A percentile compares a stretch with the other conserved stretches of the same genome.
Evolutionary conservation across 2,797 vertebrate genomes (phyloP).

Genomic region (Hyperoplus lanceolatus): DNA sequence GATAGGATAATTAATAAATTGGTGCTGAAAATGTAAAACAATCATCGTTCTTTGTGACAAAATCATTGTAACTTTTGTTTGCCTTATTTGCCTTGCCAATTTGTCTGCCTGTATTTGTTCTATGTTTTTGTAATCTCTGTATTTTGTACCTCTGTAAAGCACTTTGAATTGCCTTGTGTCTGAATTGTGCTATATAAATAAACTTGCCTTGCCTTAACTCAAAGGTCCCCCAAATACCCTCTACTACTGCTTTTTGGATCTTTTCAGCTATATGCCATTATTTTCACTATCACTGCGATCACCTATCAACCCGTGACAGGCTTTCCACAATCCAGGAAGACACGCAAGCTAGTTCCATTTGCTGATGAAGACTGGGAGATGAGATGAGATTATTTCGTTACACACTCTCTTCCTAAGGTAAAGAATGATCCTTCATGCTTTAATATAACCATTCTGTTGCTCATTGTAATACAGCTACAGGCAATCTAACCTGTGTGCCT

Average conservation of each 20-base stretch:
- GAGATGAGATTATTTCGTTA: background rate
- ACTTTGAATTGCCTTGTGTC: no score
- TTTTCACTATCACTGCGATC: background rate
- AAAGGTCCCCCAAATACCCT: background rate
- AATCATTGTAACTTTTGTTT: no score
- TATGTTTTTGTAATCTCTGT: no score
- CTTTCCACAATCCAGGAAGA: background rate
- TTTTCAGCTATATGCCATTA: background rate
- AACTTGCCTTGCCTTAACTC: background rate
- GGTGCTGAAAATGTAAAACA: background rate
- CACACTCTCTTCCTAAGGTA: background rate
- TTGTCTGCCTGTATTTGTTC: no score
- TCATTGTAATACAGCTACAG: background rate
- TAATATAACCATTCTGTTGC: background rate
- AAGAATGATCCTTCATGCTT: background rate
- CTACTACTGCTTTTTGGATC: background rate
- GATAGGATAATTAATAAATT: background rate
- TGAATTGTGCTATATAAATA: no score
- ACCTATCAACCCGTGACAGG: background rate
- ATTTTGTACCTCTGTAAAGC: no score
- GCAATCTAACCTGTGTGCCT: background rate
- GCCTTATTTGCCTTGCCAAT: no score
- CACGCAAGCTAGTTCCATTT: background rate
- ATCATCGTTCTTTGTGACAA: background rate
- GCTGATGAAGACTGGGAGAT: constrained; percentile 5